phyloP scores from a whole-genome alignment of 2,113 vertebrate genomes.

The Sinocyclocheilus anshuiensis region DNA sequence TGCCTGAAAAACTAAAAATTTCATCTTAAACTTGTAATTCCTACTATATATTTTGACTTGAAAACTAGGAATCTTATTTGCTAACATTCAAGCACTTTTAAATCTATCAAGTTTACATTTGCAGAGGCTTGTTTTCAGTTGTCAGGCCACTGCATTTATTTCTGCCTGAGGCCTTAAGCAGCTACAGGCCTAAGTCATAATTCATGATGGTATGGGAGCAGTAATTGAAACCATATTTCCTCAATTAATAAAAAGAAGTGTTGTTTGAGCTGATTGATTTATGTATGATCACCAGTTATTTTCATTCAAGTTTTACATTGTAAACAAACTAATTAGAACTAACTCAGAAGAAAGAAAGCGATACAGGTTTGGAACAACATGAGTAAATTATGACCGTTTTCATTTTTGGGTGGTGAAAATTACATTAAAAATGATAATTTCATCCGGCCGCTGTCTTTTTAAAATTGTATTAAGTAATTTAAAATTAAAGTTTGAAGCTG shows the following conservation, averaged over 20 bases:
- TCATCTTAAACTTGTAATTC: not conserved
- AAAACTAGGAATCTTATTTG: too few relatives aligned
- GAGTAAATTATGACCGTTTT: not conserved
- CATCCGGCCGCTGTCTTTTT: not conserved
- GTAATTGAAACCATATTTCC: not conserved
- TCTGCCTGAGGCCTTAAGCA: not conserved
- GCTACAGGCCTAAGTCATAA: not conserved
- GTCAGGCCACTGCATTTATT: too few relatives aligned
- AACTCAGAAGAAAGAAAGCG: not conserved
- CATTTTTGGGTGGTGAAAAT: not conserved
- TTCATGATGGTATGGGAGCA: not conserved
- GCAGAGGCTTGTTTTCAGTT: too few relatives aligned
- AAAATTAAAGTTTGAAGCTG: too few relatives aligned
- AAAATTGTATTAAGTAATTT: too few relatives aligned
- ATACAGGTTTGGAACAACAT: not conserved
- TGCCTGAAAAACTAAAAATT: not conserved
- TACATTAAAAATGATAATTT: not conserved
- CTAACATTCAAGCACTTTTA: too few relatives aligned
- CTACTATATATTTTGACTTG: not conserved
- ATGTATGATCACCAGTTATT: not conserved
- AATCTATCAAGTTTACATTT: too few relatives aligned
- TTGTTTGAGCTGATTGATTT: not conserved
- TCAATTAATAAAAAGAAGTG: not conserved
- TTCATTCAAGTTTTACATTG: not conserved
- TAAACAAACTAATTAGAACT: not conserved